phyloP scores from a whole-genome alignment of 2,797 vertebrate species.

The Crenichthys baileyi region DNA sequence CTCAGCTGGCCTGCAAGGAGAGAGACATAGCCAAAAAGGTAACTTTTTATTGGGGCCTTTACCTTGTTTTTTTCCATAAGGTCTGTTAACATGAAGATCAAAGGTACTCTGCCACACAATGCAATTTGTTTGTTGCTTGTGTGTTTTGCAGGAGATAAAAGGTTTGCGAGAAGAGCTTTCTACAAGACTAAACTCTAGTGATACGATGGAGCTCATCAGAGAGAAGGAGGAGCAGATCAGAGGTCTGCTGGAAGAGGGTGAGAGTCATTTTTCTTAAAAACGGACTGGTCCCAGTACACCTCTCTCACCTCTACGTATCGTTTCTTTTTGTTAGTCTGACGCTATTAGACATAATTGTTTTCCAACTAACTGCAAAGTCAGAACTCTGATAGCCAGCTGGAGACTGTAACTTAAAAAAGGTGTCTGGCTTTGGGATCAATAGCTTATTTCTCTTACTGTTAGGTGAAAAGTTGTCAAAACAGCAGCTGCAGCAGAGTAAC shows the following conservation, averaged over 20 bases:
- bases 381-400: background rate
- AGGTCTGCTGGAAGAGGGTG: constrained; percentile 96
- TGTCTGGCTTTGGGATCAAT: background rate
- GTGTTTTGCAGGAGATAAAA: constrained; percentile 88
- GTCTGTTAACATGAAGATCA: background rate
- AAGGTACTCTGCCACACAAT: background rate
- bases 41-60: constrained; percentile 14
- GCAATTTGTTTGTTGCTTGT: constrained; percentile 9
- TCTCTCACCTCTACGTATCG: background rate
- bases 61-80: background rate
- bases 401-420: no score
- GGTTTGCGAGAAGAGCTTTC: constrained; percentile 91
- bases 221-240: constrained; percentile 98
- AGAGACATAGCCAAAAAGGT: constrained; percentile 97
- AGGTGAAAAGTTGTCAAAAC: constrained; percentile 99
- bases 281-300: background rate
- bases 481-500: constrained; percentile 96
- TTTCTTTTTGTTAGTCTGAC: background rate
- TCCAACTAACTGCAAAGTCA: background rate
- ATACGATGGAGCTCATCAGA: constrained; percentile 92
- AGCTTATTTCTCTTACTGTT: constrained; percentile 20
- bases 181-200: constrained; percentile 89
- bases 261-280: constrained; percentile 11
- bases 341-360: no score
- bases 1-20: constrained; percentile 95